Conservation (phyloP, 2,113 vertebrate species). For the Perccottus glenii region DNA sequence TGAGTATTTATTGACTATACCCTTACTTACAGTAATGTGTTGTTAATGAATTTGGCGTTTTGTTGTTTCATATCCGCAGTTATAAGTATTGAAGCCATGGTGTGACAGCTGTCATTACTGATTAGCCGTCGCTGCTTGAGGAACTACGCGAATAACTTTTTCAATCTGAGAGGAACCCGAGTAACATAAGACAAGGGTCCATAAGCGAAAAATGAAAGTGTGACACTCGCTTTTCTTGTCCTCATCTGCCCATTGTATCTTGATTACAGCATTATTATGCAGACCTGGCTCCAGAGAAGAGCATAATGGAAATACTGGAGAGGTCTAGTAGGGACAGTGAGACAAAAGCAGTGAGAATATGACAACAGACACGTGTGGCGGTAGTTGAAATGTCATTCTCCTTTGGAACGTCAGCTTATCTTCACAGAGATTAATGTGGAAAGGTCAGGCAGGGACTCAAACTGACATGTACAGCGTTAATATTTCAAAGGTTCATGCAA, state of each 20-base stretch:
- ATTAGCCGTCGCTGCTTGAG: too few species aligned
- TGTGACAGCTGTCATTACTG: too few species aligned
- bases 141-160: too few species aligned
- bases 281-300: conserved; percentile 11
- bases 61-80: too few species aligned
- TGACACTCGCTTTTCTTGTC: conserved; percentile 25
- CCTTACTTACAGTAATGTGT: too few species aligned
- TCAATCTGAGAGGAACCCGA: too few species aligned
- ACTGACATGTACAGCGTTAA: conserved; percentile 35
- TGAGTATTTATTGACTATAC: too few species aligned
- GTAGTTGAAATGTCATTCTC: conserved; percentile 45
- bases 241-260: conserved; percentile 35
- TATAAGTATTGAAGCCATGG: too few species aligned
- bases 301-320: conserved; percentile 18
- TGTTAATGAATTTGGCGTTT: too few species aligned
- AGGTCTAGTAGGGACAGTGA: conserved; percentile 24
- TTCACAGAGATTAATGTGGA: conserved; percentile 30
- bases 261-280: conserved; percentile 31
- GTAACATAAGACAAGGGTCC: background rate
- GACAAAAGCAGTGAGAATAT: conserved; percentile 30
- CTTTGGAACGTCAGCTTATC: conserved; percentile 33
- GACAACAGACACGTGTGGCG: conserved; percentile 26
- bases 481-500: conserved; percentile 38
- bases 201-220: conserved; percentile 16
- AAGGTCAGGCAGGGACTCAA: conserved; percentile 37